Conservation (phyloP, 2,797 vertebrate species). For the Acrossocheilus fasciatus region DNA sequence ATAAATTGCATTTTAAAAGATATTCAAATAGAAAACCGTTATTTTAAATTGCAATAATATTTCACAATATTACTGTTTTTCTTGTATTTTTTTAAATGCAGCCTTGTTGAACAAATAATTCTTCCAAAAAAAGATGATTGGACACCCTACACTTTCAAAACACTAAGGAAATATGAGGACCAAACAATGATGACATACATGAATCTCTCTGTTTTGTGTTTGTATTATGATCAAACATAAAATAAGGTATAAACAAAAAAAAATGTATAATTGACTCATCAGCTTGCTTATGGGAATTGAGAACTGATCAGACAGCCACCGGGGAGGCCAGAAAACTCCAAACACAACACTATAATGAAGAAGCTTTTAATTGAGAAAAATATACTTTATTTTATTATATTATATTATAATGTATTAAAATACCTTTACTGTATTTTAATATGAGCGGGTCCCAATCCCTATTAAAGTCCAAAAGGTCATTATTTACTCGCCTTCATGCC, state of each 20-base stretch:
- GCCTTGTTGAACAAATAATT: background rate
- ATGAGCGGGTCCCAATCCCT: too few species aligned
- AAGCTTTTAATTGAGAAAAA: slow-evolving; percentile 16
- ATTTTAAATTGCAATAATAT: background rate
- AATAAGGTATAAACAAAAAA: background rate
- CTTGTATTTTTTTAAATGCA: background rate
- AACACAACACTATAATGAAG: background rate
- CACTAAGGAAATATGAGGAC: background rate
- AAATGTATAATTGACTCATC: background rate
- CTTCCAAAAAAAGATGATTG: background rate
- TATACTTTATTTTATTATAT: too few species aligned
- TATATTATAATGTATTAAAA: too few species aligned
- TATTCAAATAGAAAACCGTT: background rate
- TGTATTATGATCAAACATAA: background rate
- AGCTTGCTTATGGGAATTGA: background rate
- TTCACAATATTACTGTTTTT: background rate
- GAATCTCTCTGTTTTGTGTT: background rate
- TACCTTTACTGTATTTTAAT: background rate
- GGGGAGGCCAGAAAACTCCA: background rate
- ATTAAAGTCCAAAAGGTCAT: background rate
- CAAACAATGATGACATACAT: background rate
- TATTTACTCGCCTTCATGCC: background rate
- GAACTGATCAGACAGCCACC: background rate
- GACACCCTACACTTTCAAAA: background rate
- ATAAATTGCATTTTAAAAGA: background rate